A percentile compares a stretch with the other conserved stretches of the same genome.
These are phyloP conservation scores for Peromyscus polionotus DNA, from an alignment of 2,113 vertebrate species.

Conservation along the genomic window DNA sequence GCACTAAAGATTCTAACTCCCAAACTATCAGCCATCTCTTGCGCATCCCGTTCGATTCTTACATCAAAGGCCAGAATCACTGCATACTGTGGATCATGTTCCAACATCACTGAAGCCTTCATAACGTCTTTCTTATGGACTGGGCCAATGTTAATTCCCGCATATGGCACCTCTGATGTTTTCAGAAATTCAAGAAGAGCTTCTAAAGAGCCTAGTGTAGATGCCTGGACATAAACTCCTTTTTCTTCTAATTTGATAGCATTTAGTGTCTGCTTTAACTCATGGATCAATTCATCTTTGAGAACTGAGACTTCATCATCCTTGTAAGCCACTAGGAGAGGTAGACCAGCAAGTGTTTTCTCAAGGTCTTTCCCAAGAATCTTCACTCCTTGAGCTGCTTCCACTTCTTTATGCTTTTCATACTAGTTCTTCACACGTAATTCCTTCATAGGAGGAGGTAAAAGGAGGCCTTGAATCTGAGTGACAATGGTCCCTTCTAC, in stretches of 20 bases:
- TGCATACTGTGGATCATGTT: constrained; percentile 97
- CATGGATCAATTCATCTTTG: constrained; percentile 95
- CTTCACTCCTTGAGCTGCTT: constrained; percentile 97
- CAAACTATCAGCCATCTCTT: constrained; percentile 98
- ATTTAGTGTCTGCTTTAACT: constrained; percentile 97
- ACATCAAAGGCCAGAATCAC: constrained; percentile 98
- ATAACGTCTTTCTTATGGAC: constrained; percentile 99
- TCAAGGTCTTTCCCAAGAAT: constrained; percentile 99
- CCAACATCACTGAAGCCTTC: constrained; percentile 98
- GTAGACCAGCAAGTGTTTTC: constrained; percentile 96
- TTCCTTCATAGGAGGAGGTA: constrained; percentile 98
- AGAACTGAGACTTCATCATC: constrained; percentile 98
- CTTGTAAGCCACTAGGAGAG: constrained; percentile 95
- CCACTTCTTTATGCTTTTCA: constrained; percentile 98
- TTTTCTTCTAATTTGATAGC: constrained; percentile 99
- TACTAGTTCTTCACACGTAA: constrained; percentile 98
- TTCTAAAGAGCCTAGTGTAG: constrained; percentile 97
- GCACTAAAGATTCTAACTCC: constrained; percentile 97
- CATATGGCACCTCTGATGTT: constrained; percentile 96
- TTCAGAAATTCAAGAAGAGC: constrained; percentile 98
- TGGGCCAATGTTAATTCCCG: constrained; percentile 99
- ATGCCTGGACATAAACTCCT: constrained; percentile 98
- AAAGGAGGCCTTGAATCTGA: constrained; percentile 96
- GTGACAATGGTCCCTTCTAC: constrained; percentile 99
- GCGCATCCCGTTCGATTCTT: constrained; percentile 96